A percentile compares a stretch with the other conserved stretches of the same genome.
phyloP scores from a whole-genome alignment of 2,113 vertebrate species.

The Pholis gunnellus region DNA sequence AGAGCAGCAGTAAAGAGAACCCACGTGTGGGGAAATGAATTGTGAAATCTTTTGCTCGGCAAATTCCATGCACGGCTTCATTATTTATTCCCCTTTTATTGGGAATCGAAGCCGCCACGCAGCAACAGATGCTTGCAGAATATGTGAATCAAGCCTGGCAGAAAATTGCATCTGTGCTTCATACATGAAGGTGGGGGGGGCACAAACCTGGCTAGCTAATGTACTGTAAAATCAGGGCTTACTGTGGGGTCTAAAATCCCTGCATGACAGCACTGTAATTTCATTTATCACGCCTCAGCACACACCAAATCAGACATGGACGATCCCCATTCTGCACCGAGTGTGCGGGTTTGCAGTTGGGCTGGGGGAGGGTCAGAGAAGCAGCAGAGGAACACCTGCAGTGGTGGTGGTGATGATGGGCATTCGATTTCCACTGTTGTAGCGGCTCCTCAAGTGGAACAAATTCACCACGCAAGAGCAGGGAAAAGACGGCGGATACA shows the following conservation, averaged over 20 bases:
- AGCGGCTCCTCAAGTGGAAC: conserved; percentile 56
- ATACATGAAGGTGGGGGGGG: background rate
- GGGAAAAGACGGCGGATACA: conserved; percentile 38
- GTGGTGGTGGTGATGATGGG: background rate
- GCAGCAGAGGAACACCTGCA: conserved; percentile 14
- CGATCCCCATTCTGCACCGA: conserved; percentile 34
- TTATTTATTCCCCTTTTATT: conserved; percentile 47
- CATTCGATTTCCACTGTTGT: conserved; percentile 57
- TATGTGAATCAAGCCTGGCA: conserved; percentile 33
- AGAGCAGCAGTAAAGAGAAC: background rate
- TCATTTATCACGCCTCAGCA: conserved; percentile 70
- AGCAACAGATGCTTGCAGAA: conserved; percentile 60
- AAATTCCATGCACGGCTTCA: conserved; percentile 25
- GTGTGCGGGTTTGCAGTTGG: conserved; percentile 9
- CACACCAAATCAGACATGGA: conserved; percentile 72
- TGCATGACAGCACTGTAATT: conserved; percentile 68
- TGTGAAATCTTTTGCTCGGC: conserved; percentile 2
- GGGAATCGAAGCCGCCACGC: conserved; percentile 36
- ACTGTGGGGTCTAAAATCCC: conserved; percentile 44
- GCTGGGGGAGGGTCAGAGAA: conserved; percentile 33
- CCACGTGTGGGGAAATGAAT: conserved; percentile 17
- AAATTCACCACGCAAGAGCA: conserved; percentile 49
- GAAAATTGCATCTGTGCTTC: conserved; percentile 45
- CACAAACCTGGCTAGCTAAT: conserved; percentile 5
- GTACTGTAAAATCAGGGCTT: conserved; percentile 49